These are phyloP conservation scores for Pristionchus mayeri DNA, from an alignment of 2,888 invertebrate species.

Conservation along the genomic window DNA sequence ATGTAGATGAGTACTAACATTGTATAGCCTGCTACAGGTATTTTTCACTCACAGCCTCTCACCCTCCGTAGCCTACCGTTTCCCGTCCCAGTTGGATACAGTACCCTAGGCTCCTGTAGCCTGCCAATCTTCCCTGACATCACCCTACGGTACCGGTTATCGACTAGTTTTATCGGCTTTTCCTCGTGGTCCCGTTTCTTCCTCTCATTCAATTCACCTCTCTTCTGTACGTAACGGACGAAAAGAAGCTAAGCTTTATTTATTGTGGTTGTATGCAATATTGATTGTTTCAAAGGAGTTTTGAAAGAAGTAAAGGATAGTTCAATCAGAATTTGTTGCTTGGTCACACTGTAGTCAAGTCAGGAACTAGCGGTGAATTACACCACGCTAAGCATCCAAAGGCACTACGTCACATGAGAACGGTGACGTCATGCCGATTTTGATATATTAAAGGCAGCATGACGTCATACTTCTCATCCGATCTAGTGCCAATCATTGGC, in stretches of 20 bases:
- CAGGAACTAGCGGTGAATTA: no score
- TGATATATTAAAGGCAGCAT: no score
- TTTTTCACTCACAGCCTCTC: not conserved
- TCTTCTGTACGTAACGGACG: not conserved
- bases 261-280: conserved; percentile 45
- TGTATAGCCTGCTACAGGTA: conserved; percentile 42
- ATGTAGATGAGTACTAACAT: conserved; percentile 26
- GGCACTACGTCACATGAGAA: no score
- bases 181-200: conserved; percentile 26
- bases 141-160: conserved; percentile 41
- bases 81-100: conserved; percentile 3
- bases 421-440: no score
- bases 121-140: conserved; percentile 42
- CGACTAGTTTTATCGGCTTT: conserved; percentile 41
- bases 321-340: not conserved
- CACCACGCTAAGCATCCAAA: no score
- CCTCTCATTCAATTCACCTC: conserved; percentile 31
- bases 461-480: no score
- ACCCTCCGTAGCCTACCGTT: conserved; percentile 7
- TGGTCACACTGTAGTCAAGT: no score
- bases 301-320: conserved; percentile 10
- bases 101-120: conserved; percentile 40
- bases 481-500: no score
- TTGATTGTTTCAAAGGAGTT: conserved; percentile 21
- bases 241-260: conserved; percentile 33